Base-by-base conservation (phyloP, 1,140 invertebrate species). In the Caenorhabditis elegans region DNA sequence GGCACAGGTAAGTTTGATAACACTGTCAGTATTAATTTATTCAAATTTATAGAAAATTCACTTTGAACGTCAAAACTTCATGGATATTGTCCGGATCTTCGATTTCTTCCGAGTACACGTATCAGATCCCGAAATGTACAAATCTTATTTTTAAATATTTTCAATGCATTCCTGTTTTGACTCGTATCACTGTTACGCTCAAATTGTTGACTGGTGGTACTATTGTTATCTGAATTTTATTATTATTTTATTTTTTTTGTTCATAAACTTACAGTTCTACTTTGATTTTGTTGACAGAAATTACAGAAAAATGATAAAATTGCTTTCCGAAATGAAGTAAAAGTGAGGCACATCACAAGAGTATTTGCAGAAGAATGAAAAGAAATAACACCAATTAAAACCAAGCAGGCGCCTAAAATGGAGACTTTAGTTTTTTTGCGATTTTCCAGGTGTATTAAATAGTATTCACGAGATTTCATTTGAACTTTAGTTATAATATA, bases 41-140 rank as follows among this genome's bases (percentile, higher is more conserved):
- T 43, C 17, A 6, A 39, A 39, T 24, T 70, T 13, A 8, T 15
- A 70, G 60, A 70, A 70, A 70, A 70, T 70, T 39, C 60, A 70
- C 39, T 70, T 70, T n/a, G 60, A 39, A 17, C 31, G 60, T 0
- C 60, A 70, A 70, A 70, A 43, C 34, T 70, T 70, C 34, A 70
- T 70, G 60, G 60, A 70, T 39, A 39, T 70, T 17, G 34, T 36
- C 39, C 34, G 60, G 34, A 70, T 70, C 13, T 70, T 70, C 34
- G 60, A 70, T 22, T 70, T 34, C 19, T 70, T 70, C 34, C 60
- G 60, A n/a, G 60, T 70, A 22, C 60, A 70, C n/a, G 60, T 70
- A 10, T 70, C 60, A 13, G 60, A 70, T 39, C 60, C 60, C 1
- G 60, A 70, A 70, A 39, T 70, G 34, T 70, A 70, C n/a, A 70